These are phyloP conservation scores for Misgurnus anguillicaudatus DNA, from an alignment of 2,113 vertebrate genomes.

Conservation along the genomic window DNA sequence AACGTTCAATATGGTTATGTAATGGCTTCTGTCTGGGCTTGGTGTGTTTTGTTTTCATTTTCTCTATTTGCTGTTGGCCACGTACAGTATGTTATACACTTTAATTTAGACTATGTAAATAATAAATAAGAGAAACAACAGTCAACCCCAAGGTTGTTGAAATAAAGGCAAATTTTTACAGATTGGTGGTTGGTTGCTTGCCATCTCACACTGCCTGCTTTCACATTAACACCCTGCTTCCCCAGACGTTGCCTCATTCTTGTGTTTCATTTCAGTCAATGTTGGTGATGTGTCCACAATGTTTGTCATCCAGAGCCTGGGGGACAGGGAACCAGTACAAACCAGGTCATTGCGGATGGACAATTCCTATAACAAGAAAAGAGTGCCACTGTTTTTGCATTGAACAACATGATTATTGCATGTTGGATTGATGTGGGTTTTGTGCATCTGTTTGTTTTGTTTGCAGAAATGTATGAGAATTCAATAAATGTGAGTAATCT, in stretches of 20 bases:
- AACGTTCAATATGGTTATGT: slow-evolving; percentile 1
- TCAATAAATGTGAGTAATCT: not conserved
- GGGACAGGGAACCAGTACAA: not conserved
- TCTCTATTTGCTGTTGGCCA: not conserved
- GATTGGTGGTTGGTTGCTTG: not conserved
- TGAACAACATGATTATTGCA: not conserved
- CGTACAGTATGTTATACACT: no score
- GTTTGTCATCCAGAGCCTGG: not conserved
- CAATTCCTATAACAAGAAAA: not conserved
- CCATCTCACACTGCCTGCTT: not conserved
- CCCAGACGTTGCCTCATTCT: slow-evolving; percentile 10
- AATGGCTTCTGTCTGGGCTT: slow-evolving; percentile 21
- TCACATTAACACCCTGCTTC: not conserved
- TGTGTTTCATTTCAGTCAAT: not conserved
- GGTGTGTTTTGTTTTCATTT: not conserved
- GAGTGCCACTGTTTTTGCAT: not conserved
- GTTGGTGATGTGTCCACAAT: not conserved
- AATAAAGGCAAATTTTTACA: not conserved
- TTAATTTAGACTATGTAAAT: not conserved
- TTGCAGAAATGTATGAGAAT: not conserved
- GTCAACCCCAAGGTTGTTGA: not conserved
- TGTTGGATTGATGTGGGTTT: no score
- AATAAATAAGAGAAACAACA: no score
- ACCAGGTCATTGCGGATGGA: slow-evolving; percentile 3
- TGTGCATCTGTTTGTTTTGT: not conserved